Evolutionary conservation across 2,888 invertebrate genomes (phyloP), one percentile per base, ranked within the genome.

Genomic region (Bruchidius siliquastri): DNA sequence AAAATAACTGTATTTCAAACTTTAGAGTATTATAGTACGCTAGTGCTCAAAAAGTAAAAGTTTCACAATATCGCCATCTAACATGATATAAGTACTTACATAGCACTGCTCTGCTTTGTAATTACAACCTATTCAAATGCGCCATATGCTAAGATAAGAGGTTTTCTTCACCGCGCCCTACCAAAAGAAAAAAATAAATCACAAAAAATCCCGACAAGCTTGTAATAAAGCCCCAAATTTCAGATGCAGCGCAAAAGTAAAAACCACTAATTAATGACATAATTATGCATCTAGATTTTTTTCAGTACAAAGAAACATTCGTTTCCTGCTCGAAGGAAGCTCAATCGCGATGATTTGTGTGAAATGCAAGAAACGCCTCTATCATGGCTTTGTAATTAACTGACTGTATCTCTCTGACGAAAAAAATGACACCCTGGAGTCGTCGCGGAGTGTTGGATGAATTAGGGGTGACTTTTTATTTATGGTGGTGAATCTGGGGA

Each of bases 401-500:
- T 83, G 49, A 49, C 82, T 82, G 83, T 82, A 81, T 82, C 81
- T 81, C 77, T 78, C 81, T 81, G 78, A 81, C 81, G 74, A 82
- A 83, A 82, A 83, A 84, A 82, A 78, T 78, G 79, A 80, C 80
- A 82, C 81, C n/a, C n/a, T n/a, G n/a, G n/a, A n/a, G n/a, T n/a
- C 83, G 49, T 83, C 81, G 81, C 79, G 79, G 82, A 82, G 84
- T 83, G 82, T 81, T 78, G 74, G 77, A 77, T 80, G 82, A 84
- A 84, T 84, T 83, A 83, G 82, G 86, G 85, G 85, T 84, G 85
- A 83, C 83, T 81, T 85, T 85, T 85, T 86, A 86, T 86, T 86
- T 86, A 86, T 85, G 85, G 82, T 81, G 76, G 80, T 79, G 76
- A 81, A 81, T 81, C 82, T 80, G 84, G 83, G 84, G 84, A 84